Evolutionary conservation across 2,113 vertebrate genomes (phyloP), one percentile per base, ranked within the genome.

Genomic region (Hippocampus zosterae): DNA sequence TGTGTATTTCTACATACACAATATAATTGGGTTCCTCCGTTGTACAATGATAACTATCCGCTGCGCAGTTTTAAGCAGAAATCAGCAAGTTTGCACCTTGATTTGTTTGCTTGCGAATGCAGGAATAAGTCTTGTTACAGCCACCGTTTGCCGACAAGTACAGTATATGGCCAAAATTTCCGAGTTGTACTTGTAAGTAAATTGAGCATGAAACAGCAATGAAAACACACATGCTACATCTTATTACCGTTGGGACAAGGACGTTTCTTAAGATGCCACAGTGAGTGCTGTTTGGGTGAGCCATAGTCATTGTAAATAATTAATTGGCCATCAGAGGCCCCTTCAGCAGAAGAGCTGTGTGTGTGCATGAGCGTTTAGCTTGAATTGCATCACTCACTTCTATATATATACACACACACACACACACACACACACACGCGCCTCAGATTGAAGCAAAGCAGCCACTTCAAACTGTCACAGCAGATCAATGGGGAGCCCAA

Each of bases 261-360:
- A 90, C 88, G 85, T 81, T 78, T 50, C 73, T 81, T 82, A 80
- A 82, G 69, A 85, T 73, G 71, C 72, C 71, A 67, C 62, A 59
- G 44, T 81, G 65, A 78, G 61, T 41, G 55, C 25, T 69, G 77
- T 65, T 44, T 61, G 50, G 44, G 67, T 42, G 52, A 65, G 57
- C 42, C 65, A 23, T 50, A 75, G 69, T 69, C 69, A 76, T 79
- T 81, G 88, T 87, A 82, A 91, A 91, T 92, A 88, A 91, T 92
- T 91, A 79, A 92, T 89, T 83, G 84, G 85, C 79, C 86, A 89
- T 88, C 89, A 86, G 85, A 90, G 87, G 85, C 81, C 84, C 85
- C 84, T 65, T 69, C 77, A 88, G 82, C 81, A 80, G 74, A 84
- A 60, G 81, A 88, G 84, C 78, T 87, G 16, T 37, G 29, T 62